Base-by-base conservation (phyloP, 2,888 invertebrate genomes). In the Halocaridina rubra region DNA sequence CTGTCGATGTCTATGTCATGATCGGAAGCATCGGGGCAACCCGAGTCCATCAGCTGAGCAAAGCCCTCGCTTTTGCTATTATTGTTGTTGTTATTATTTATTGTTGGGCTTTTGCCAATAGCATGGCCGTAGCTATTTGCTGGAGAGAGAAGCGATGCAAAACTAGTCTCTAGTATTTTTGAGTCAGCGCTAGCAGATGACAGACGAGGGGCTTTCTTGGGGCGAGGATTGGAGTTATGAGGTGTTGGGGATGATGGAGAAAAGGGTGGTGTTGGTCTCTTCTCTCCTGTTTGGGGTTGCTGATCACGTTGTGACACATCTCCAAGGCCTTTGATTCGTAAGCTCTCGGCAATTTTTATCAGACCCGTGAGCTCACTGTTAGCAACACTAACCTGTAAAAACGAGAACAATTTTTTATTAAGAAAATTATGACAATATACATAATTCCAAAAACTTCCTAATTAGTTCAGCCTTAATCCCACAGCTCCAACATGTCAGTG, bases 301-400 rank as follows among this genome's bases (percentile, higher is more conserved):
- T 84, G 74, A 61, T 87, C 85, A 2, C 82, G 69, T 64, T 87
- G 87, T 8, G 87, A 87, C 30, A 87, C 87, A 80, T 87, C 87
- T 13, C 87, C 87, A 64, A 87, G 82, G n/a, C 87, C 87, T 80
- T 88, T 88, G 80, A 88, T 85, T 39, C 87, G 87, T 24, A 88
- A 77, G 19, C 85, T 85, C 80, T 88, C 87, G 19, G 87, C 87
- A n/a, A 88, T 88, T 77, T 88, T 88, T n/a, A 88, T 88, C 7
- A 88, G 85, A 10, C 87, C 87, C 29, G 85, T 85, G 24, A 88
- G 80, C 61, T 85, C 87, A 77, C 87, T 88, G 80, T 88, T 88
- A 8, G 87, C 87, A 53, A 88, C 87, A 80, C 85, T 85, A 33
- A 88, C 87, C 87, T 88, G 67, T 10, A 5, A 79, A 53, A 32